A percentile compares a stretch with the other conserved stretches of the same genome.
Evolutionary conservation across 2,113 vertebrate species (phyloP).

Genomic region (Lamprologus callipterus): DNA sequence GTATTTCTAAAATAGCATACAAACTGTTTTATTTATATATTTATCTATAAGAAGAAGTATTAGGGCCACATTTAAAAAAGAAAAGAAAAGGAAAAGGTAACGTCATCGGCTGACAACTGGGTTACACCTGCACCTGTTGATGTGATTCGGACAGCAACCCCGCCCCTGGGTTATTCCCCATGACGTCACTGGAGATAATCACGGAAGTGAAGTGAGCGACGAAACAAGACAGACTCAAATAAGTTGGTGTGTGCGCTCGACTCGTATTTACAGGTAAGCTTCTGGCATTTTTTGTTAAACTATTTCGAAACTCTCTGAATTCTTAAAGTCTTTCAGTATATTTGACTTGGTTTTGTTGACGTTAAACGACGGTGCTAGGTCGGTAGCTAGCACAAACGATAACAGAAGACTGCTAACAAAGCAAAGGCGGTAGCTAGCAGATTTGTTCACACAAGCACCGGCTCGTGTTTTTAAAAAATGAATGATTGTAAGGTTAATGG

Average conservation of each 20-base stretch:
- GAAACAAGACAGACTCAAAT: conserved; percentile 3
- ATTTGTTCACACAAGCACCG: too few relatives aligned
- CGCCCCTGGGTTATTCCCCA: background rate
- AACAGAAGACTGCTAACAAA: conserved; percentile 6
- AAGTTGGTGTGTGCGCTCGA: background rate
- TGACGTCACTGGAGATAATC: conserved; percentile 19
- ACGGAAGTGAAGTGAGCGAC: conserved; percentile 53
- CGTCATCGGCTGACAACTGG: background rate
- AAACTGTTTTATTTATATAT: background rate
- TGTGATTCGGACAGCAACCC: background rate
- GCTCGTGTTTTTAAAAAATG: background rate
- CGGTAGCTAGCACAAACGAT: background rate
- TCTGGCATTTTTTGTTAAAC: background rate
- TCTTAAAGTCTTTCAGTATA: background rate
- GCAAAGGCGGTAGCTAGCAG: background rate
- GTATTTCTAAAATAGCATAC: background rate
- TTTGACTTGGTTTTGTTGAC: background rate
- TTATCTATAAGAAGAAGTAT: background rate
- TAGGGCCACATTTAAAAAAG: background rate
- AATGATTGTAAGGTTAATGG: accelerated
- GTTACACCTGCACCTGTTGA: background rate
- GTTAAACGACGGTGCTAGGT: background rate
- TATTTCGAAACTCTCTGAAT: accelerated
- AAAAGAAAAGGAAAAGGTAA: background rate
- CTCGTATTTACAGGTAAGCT: conserved; percentile 9